Evolutionary conservation across 2,888 invertebrate genomes (phyloP).

Genomic region (Sepiola atlantica): DNA sequence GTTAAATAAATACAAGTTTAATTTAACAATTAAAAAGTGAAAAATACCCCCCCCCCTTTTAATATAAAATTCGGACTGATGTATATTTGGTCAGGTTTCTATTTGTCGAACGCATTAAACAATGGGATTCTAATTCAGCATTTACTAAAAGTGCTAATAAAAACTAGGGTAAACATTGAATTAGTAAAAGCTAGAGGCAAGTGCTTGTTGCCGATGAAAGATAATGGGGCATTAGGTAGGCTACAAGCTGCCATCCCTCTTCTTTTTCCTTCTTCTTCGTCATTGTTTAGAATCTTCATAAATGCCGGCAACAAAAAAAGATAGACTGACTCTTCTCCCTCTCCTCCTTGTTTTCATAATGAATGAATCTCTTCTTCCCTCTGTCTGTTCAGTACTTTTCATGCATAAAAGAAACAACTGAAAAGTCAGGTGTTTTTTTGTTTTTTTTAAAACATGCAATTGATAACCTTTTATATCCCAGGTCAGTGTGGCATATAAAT

Average conservation of each 20-base stretch:
- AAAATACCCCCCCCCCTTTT: not conserved
- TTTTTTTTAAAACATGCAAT: not conserved
- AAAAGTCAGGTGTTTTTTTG: not conserved
- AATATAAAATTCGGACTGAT: not conserved
- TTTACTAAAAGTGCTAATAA: not conserved
- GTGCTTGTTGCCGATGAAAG: not conserved
- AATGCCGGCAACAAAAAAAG: not conserved
- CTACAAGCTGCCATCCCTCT: not conserved
- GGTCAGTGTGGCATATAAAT: not conserved
- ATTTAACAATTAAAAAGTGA: not conserved
- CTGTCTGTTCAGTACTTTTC: not conserved
- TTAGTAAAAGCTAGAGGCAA: not conserved
- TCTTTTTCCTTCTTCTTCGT: not conserved
- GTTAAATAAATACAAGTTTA: too few relatives aligned
- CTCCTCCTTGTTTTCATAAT: not conserved
- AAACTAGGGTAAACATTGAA: not conserved
- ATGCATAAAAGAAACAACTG: not conserved
- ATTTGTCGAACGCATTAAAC: not conserved
- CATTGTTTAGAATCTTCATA: not conserved
- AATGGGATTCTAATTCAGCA: not conserved
- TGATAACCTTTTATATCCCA: conserved; percentile 18
- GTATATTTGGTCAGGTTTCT: not conserved
- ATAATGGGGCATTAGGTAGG: not conserved
- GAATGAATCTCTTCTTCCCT: conserved; percentile 32
- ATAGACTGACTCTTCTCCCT: not conserved